These are phyloP conservation scores for Chrysolophus pictus DNA, from an alignment of 2,797 vertebrate species.

Conservation along the genomic window DNA sequence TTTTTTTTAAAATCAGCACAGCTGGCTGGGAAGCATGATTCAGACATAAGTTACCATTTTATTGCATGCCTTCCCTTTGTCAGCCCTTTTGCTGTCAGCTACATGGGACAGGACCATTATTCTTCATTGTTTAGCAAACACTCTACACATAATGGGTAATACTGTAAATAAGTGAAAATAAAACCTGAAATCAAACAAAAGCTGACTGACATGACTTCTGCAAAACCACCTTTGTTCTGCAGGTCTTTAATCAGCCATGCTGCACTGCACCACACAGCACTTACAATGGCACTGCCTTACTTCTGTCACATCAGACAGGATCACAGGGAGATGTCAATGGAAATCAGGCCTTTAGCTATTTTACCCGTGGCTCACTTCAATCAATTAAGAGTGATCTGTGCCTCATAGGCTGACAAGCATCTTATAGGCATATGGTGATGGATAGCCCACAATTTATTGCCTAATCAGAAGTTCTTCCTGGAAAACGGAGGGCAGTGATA, in stretches of 20 bases:
- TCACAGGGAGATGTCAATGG: background rate
- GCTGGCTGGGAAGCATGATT: conserved; percentile 42
- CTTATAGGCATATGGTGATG: background rate
- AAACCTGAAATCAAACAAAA: conserved; percentile 14
- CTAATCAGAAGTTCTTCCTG: background rate
- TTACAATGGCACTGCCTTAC: background rate
- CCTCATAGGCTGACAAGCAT: background rate
- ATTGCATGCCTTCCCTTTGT: conserved; percentile 42
- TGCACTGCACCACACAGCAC: background rate
- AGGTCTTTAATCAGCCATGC: conserved; percentile 7
- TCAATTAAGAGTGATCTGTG: background rate
- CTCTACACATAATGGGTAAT: background rate
- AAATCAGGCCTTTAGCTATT: background rate
- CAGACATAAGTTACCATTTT: conserved; percentile 51
- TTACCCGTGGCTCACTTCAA: background rate
- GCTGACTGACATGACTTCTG: conserved; percentile 29
- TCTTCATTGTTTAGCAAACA: conserved; percentile 48
- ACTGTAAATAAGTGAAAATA: conserved; percentile 48
- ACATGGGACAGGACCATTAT: background rate
- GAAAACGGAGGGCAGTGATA: background rate
- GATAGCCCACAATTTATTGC: background rate
- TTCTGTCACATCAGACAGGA: accelerated
- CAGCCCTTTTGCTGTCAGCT: conserved; percentile 45
- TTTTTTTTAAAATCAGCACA: conserved; percentile 28
- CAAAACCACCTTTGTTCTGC: background rate